Percentiles rank a stretch among this genome's conserved stretches.
Evolutionary conservation across 2,113 vertebrate genomes (phyloP).

Genomic region (Alethe castanea): DNA sequence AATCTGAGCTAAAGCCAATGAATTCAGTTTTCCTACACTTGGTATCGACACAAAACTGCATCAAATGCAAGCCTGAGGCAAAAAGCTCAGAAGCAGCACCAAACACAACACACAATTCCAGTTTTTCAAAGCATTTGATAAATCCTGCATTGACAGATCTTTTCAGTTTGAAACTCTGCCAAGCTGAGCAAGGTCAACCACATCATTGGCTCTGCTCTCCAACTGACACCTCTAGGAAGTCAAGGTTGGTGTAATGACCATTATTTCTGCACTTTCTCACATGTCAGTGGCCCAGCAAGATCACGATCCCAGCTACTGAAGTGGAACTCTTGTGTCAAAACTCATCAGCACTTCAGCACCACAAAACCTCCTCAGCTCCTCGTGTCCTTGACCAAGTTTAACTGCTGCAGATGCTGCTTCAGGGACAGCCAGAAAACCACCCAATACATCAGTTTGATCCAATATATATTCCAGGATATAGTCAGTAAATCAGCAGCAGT

Average conservation of each 20-base stretch:
- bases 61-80: neutral
- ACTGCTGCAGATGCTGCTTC: neutral
- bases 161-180: neutral
- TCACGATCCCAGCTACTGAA: neutral
- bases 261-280: neutral
- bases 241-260: rapidly evolving
- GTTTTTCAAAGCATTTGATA: neutral
- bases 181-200: neutral
- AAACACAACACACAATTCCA: neutral
- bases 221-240: neutral
- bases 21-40: neutral
- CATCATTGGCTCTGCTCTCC: neutral
- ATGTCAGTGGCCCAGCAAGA: neutral
- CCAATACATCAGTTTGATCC: neutral
- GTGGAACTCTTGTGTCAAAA: neutral
- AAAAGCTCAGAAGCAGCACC: neutral
- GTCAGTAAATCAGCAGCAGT: neutral
- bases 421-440: neutral
- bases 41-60: neutral
- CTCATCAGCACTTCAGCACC: neutral
- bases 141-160: neutral
- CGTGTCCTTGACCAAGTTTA: neutral
- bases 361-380: neutral
- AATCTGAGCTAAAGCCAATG: neutral
- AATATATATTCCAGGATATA: neutral